Evolutionary conservation across 2,888 invertebrate species (phyloP), one percentile per base, ranked within the genome.

Genomic region (Agonopterix heracliana): DNA sequence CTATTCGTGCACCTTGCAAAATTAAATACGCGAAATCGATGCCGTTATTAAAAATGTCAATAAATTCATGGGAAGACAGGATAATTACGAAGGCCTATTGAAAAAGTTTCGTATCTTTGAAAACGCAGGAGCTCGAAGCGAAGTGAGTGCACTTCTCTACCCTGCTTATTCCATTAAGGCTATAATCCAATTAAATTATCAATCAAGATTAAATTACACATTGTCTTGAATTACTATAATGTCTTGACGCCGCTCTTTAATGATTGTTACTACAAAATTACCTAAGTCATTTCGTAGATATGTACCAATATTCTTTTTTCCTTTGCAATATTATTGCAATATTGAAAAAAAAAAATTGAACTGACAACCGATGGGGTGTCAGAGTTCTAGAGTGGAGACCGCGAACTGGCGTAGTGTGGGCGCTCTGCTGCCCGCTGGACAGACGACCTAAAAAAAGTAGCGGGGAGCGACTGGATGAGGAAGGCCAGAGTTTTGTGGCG

Each of bases 151-250:
- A 26, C 26, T 54, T 50, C 53, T 54, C 58, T 58, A 59, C 61
- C 55, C 60, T 59, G 64, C 64, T 64, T 62, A 64, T 60, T 74
- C 77, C 78, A 78, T 79, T 81, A 80, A 78, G 67, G 56, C 60
- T 57, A 68, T 80, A 72, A 74, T 74, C 68, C 73, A 80, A 80
- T 84, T 75, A 76, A 66, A 67, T 66, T 64, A 73, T 71, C 70
- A 68, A 60, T 74, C 70, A 64, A 67, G 66, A 66, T 65, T 57
- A 64, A 66, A 70, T 67, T 71, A 60, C 60, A 65, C 64, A 68
- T 68, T 67, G 63, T 66, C 66, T 66, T 68, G 67, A 74, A 74
- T 71, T 65, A 65, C 63, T 65, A 66, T 59, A 62, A 63, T 63
- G 63, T 68, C 56, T 63, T 58, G 40, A 40, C 41, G 26, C 26